These are phyloP conservation scores for Channallabes apus DNA, from an alignment of 2,797 vertebrate species.

Conservation along the genomic window DNA sequence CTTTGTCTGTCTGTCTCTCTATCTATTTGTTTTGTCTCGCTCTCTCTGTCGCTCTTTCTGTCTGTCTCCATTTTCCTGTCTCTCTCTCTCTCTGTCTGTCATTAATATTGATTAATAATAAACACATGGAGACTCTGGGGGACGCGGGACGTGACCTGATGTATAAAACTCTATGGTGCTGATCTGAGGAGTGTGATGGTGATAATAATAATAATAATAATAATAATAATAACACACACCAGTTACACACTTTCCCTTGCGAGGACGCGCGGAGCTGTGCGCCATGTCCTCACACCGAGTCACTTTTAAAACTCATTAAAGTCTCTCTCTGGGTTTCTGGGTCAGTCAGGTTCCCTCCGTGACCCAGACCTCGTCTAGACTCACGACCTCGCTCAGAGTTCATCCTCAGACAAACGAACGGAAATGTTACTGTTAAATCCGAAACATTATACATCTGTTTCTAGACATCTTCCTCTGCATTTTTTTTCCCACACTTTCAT, in stretches of 20 bases:
- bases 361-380: neutral
- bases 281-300: neutral
- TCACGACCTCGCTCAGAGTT: too few relatives aligned
- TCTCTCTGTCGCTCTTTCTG: too few relatives aligned
- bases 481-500: neutral
- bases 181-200: neutral
- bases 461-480: neutral
- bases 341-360: neutral
- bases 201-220: neutral
- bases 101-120: neutral
- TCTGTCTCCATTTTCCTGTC: too few relatives aligned
- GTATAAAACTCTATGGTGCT: neutral
- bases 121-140: neutral
- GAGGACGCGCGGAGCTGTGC: too few relatives aligned
- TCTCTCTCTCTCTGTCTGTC: too few relatives aligned
- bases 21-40: too few relatives aligned
- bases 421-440: neutral
- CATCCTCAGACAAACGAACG: neutral
- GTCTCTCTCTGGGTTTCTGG: neutral
- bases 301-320: neutral
- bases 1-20: too few relatives aligned
- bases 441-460: neutral
- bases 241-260: too few relatives aligned
- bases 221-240: too few relatives aligned
- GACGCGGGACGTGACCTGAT: neutral